phyloP scores from a whole-genome alignment of 92 coral and sea anemone species.

The Diadumene lineata region DNA sequence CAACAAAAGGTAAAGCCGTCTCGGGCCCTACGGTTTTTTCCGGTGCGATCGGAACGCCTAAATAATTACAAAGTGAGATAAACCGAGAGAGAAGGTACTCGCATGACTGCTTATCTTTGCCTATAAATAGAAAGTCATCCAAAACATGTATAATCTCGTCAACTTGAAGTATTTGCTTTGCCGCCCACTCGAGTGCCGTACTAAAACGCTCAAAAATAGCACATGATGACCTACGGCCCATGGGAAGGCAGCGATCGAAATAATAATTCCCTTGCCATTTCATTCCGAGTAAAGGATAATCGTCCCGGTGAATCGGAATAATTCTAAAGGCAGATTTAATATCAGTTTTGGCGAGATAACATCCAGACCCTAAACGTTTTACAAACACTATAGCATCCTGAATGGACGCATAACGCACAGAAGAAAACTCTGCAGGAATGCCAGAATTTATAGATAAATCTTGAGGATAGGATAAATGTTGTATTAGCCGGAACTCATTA shows the following conservation, averaged over 20 bases:
- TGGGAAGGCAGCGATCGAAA: slow-evolving; percentile 47
- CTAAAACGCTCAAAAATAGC: slow-evolving; percentile 36
- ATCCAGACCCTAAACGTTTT: slow-evolving; percentile 9
- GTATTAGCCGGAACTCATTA: slow-evolving; percentile 15
- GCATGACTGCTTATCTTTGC: background rate
- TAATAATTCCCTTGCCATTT: slow-evolving; percentile 24
- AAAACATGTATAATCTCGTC: slow-evolving; percentile 32
- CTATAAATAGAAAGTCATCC: slow-evolving; percentile 42
- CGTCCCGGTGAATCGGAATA: slow-evolving; percentile 42
- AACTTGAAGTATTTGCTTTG: slow-evolving; percentile 7
- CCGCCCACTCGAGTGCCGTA: slow-evolving; percentile 43
- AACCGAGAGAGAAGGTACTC: slow-evolving; percentile 5
- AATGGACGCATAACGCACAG: slow-evolving; percentile 14
- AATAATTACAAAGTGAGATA: slow-evolving; percentile 29
- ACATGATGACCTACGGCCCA: slow-evolving; percentile 29
- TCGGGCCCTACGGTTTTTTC: slow-evolving; percentile 15
- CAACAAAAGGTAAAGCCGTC: slow-evolving; percentile 3
- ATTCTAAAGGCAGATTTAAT: slow-evolving; percentile 42
- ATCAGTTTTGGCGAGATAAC: slow-evolving; percentile 25
- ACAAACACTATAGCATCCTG: background rate
- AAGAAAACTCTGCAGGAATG: slow-evolving; percentile 26
- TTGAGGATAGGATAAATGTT: slow-evolving; percentile 38
- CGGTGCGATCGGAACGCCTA: slow-evolving; percentile 27
- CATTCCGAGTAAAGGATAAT: slow-evolving; percentile 31
- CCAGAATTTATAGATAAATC: slow-evolving; percentile 21